Percentiles rank a stretch among this genome's conserved stretches.
Conservation (phyloP, 2,888 invertebrate genomes). For the Ariolimax columbianus region DNA sequence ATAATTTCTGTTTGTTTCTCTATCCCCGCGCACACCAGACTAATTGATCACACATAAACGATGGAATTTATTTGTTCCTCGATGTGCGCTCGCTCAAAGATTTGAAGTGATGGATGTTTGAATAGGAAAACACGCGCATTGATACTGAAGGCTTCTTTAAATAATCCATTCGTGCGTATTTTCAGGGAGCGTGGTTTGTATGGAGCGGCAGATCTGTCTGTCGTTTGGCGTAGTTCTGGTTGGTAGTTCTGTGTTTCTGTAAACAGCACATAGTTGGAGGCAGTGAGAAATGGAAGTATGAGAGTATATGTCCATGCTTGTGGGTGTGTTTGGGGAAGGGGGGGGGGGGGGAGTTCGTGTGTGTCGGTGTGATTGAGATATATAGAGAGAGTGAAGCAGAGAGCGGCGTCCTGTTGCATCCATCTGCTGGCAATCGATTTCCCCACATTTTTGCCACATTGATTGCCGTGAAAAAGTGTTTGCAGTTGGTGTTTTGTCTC, state of each 20-base stretch:
- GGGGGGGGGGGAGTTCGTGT: no score
- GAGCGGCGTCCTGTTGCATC: not conserved
- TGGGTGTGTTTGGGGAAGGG: no score
- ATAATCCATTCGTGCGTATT: not conserved
- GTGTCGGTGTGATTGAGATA: no score
- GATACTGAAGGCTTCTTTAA: not conserved
- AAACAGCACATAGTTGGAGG: not conserved
- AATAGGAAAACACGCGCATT: not conserved
- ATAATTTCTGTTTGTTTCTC: slow-evolving; percentile 14
- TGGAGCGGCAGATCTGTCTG: not conserved
- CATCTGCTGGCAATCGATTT: not conserved
- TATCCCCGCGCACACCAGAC: not conserved
- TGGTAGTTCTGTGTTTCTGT: not conserved
- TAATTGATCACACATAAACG: slow-evolving; percentile 32
- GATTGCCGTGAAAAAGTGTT: not conserved
- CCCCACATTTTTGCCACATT: not conserved
- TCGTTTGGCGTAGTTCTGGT: no score
- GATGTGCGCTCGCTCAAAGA: not conserved
- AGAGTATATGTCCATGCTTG: no score
- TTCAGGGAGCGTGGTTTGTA: not conserved
- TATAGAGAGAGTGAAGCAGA: no score
- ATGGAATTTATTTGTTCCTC: slow-evolving; percentile 1
- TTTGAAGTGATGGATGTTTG: not conserved
- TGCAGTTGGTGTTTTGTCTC: not conserved
- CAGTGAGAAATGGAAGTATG: not conserved